Percentiles rank a stretch among this genome's conserved stretches.
These are phyloP conservation scores for Plecturocebus donacophilus DNA, from an alignment of 2,113 vertebrate genomes.

Conservation along the genomic window DNA sequence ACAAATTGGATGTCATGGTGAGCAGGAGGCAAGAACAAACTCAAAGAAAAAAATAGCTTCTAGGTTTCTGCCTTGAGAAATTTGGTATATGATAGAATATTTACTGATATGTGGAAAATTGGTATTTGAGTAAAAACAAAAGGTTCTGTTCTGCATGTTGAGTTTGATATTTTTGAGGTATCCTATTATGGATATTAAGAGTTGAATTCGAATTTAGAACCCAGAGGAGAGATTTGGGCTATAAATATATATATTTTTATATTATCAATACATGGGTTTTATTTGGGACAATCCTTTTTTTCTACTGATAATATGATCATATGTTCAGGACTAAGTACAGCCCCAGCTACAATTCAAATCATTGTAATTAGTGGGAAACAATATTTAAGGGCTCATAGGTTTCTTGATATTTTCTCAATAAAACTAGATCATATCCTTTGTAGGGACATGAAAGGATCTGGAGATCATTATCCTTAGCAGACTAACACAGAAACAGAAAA, in stretches of 20 bases:
- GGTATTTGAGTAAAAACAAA: neutral
- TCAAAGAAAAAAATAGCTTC: neutral
- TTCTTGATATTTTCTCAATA: neutral
- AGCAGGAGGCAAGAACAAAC: neutral
- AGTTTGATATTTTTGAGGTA: neutral
- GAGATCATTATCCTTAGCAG: too few relatives aligned
- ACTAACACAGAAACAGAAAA: too few relatives aligned
- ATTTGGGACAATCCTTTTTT: neutral
- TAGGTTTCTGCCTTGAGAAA: neutral
- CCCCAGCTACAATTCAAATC: neutral
- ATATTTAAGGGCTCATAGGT: neutral
- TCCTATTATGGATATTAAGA: neutral
- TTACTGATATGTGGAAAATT: neutral
- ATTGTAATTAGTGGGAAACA: neutral
- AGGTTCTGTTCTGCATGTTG: neutral
- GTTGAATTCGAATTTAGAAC: neutral
- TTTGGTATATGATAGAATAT: neutral
- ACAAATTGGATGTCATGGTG: neutral
- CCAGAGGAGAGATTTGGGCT: neutral
- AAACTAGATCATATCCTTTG: neutral
- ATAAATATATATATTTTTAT: neutral
- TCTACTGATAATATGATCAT: neutral
- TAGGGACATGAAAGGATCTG: too few relatives aligned
- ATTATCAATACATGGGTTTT: neutral
- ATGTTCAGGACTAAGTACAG: neutral